Conservation (phyloP, 2,888 invertebrate genomes). For the Tiliacea citrago region DNA sequence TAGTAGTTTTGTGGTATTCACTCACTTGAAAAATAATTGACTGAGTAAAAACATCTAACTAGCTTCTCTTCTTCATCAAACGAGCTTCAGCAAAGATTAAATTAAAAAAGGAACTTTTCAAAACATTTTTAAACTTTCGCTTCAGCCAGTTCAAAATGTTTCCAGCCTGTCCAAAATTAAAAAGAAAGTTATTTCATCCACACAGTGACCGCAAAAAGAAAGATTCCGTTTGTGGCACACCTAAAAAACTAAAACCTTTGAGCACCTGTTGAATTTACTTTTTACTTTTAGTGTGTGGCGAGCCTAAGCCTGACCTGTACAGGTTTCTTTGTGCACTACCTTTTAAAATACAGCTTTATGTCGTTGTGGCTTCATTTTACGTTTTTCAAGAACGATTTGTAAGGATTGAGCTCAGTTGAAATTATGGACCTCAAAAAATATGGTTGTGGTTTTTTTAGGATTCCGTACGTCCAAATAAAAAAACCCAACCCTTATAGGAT, state of each 20-base stretch:
- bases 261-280: constrained; percentile 66
- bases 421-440: constrained; percentile 10
- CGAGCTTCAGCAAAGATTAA: background rate
- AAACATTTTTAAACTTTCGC: constrained; percentile 14
- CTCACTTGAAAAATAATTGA: background rate
- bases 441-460: too few relatives aligned
- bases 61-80: background rate
- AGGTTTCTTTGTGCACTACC: constrained; percentile 33
- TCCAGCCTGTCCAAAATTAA: constrained; percentile 33
- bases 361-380: background rate
- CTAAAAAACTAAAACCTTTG: constrained; percentile 64
- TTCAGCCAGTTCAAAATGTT: constrained; percentile 46
- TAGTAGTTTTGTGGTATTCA: background rate
- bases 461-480: too few relatives aligned
- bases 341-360: constrained; percentile 38
- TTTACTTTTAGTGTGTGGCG: constrained; percentile 60
- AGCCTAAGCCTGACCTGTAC: constrained; percentile 48
- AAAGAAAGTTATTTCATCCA: constrained; percentile 53
- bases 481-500: too few relatives aligned
- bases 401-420: constrained; percentile 12
- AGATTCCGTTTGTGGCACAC: constrained; percentile 57
- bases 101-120: background rate
- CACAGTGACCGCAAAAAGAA: constrained; percentile 59
- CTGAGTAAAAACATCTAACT: background rate
- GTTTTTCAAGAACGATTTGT: constrained; percentile 25